Base-by-base conservation (phyloP, 2,113 vertebrate genomes). In the Emydocephalus ijimae region DNA sequence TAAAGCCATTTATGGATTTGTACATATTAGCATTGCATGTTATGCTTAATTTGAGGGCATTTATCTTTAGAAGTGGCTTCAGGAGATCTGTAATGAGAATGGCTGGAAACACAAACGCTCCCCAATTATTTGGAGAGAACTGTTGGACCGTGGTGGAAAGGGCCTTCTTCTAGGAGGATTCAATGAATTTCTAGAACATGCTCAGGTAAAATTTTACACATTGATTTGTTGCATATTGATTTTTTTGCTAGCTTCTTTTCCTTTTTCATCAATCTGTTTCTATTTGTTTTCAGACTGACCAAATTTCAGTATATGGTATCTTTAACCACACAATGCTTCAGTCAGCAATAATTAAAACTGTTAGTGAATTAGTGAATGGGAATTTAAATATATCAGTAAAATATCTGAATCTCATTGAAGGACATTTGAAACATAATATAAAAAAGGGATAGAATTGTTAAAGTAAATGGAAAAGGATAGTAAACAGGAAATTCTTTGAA, bases 61-160 rank as follows among this genome's bases (percentile, higher is more conserved):
- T 95, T 87, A 74, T 89, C 7, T 94, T 39, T 87, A 99, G 99
- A 96, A 97, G 87, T 99, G 99, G 99, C 97, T 99, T 90, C 94
- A 95, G 61, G 86, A 94, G 8, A 95, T 97, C 2, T 99, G 99
- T 95, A 85, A 95, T 85, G 96, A 43, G 85, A 98, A 99, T 94
- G 97, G 96, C 87, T 99, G 99, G 99, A 96, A 95, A 81, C 98
- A 99, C 29, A 93, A 95, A 0, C 26, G 39, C 0, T 99, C 98
- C 54, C 99, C 99, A 90, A 95, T 99, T 86, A 92, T 99, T 93
- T 99, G 99, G 99, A 98, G 99, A 96, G 99, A 99, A 74, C 96
- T 99, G 12, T 94, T 98, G 92, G 97, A 98, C 88, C 98, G 98
- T 88, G 99, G 99, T 56, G 98, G 99, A 5, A 99, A 98, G 95